Evolutionary conservation across 2,113 vertebrate genomes (phyloP).

Genomic region (Suricata suricatta): DNA sequence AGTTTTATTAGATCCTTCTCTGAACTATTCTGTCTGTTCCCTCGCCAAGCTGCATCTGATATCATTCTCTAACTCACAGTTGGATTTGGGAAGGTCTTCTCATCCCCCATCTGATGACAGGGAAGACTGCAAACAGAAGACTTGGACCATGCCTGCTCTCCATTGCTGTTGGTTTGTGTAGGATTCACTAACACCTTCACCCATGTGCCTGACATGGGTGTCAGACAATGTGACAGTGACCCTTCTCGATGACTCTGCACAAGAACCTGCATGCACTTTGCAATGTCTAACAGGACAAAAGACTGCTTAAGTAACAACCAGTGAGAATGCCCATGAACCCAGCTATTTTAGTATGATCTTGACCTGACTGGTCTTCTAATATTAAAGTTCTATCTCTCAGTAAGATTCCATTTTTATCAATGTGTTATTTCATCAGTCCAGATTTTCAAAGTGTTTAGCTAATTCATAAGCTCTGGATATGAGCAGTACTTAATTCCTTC

Average conservation of each 20-base stretch:
- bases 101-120: conserved; percentile 55
- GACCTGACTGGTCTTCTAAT: not conserved
- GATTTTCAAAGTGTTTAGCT: not conserved
- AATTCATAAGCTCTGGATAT: not conserved
- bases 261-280: not conserved
- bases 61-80: conserved; percentile 32
- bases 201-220: not conserved
- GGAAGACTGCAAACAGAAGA: conserved; percentile 45
- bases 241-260: conserved; percentile 20
- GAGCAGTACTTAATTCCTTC: conserved; percentile 25
- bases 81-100: conserved; percentile 58
- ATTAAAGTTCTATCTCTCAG: not conserved
- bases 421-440: not conserved
- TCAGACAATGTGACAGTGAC: not conserved
- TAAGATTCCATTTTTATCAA: not conserved
- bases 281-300: conserved; percentile 5
- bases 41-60: conserved; percentile 62
- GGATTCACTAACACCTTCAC: not conserved
- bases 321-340: not conserved
- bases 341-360: not conserved
- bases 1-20: conserved; percentile 49
- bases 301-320: not conserved
- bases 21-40: conserved; percentile 54
- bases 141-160: not conserved
- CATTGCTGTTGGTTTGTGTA: not conserved